These are phyloP conservation scores for Spatulosminthurus flaviceps DNA, from an alignment of 2,888 invertebrate genomes.

Conservation along the genomic window DNA sequence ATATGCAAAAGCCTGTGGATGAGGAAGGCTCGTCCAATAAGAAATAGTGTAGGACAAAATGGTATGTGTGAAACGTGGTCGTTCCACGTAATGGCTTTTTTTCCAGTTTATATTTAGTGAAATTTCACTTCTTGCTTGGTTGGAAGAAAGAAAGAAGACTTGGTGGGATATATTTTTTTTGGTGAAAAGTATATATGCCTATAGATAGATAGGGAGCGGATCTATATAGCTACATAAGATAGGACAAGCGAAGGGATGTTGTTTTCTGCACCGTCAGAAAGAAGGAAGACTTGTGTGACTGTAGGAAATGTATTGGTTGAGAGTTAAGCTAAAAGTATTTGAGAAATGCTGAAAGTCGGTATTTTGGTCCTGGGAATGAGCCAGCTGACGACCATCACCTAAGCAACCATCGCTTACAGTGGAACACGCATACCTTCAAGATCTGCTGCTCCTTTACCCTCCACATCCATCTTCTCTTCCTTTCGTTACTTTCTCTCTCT, in stretches of 20 bases:
- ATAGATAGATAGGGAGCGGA: too few species aligned
- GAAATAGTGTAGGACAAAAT: not conserved
- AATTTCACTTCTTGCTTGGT: conserved; percentile 31
- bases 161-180: not conserved
- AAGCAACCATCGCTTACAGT: conserved; percentile 45
- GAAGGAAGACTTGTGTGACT: conserved; percentile 6
- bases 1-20: too few species aligned
- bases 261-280: not conserved
- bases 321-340: conserved; percentile 51
- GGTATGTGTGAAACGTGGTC: not conserved
- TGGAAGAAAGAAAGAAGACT: not conserved
- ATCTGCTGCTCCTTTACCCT: conserved; percentile 39
- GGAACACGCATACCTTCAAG: conserved; percentile 43
- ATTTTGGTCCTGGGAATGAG: conserved; percentile 58
- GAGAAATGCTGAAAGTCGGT: conserved; percentile 54
- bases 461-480: conserved; percentile 43
- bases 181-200: too few species aligned
- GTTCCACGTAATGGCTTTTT: too few species aligned
- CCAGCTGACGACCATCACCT: conserved; percentile 58
- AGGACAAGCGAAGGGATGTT: not conserved
- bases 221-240: too few species aligned
- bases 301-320: conserved; percentile 32
- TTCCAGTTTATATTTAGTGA: not conserved
- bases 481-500: conserved; percentile 22
- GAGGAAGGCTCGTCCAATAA: not conserved